Conservation (phyloP, 1,140 invertebrate species). For the Glomeris maerens region DNA sequence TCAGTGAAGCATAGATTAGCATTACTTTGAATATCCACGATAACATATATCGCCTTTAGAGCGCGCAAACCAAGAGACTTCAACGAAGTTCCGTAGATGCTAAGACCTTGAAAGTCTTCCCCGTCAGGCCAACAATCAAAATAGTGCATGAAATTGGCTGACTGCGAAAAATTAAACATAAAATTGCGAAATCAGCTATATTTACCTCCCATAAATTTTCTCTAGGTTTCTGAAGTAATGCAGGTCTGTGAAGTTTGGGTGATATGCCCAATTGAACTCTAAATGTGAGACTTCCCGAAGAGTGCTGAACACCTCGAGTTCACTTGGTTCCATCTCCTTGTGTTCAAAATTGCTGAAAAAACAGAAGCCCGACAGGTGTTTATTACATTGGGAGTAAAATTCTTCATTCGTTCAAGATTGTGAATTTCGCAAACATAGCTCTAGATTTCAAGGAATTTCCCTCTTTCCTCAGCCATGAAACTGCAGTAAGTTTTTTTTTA, state of each 20-base stretch:
- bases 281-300: conserved; percentile 85
- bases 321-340: conserved; percentile 67
- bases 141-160: too few relatives aligned
- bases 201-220: conserved; percentile 71
- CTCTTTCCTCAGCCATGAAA: too few relatives aligned
- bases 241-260: conserved; percentile 70
- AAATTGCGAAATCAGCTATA: conserved; percentile 55
- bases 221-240: conserved; percentile 87
- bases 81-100: conserved; percentile 78
- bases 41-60: conserved; percentile 71
- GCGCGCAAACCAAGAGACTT: conserved; percentile 68
- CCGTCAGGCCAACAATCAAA: conserved; percentile 3
- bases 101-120: conserved; percentile 58
- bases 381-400: too few relatives aligned
- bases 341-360: too few relatives aligned
- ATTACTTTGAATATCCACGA: conserved; percentile 78
- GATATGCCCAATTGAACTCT: conserved; percentile 75
- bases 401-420: too few relatives aligned
- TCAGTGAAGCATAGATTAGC: conserved; percentile 74
- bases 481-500: too few relatives aligned
- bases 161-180: too few relatives aligned
- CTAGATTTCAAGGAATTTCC: too few relatives aligned
- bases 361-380: too few relatives aligned
- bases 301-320: conserved; percentile 75
- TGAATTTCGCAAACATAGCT: too few relatives aligned